A percentile compares a stretch with the other conserved stretches of the same genome.
phyloP scores from a whole-genome alignment of 2,888 invertebrate species.

The Belgica antarctica region DNA sequence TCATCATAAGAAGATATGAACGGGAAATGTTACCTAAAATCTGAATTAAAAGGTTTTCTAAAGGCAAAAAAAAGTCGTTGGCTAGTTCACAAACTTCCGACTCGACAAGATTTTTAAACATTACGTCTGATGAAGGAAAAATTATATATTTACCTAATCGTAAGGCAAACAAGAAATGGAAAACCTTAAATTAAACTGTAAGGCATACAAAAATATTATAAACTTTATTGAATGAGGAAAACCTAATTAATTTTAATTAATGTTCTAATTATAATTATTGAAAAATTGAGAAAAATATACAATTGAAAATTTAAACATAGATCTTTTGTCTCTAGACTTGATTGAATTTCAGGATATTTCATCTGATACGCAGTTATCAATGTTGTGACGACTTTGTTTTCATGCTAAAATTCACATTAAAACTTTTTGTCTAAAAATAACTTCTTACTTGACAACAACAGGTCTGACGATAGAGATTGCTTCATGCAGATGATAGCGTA shows the following conservation, averaged over 20 bases:
- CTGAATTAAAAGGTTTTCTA: background rate
- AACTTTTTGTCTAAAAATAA: no score
- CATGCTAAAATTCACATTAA: no score
- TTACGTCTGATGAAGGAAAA: constrained; percentile 18
- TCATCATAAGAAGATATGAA: constrained; percentile 13
- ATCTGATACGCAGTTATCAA: no score
- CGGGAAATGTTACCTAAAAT: constrained; percentile 30
- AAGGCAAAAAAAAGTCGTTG: background rate
- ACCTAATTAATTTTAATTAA: constrained; percentile 34
- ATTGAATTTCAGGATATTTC: no score
- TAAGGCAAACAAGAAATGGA: background rate
- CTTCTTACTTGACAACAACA: no score
- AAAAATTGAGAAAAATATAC: constrained; percentile 35
- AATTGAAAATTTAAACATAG: constrained; percentile 19
- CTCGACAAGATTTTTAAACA: background rate
- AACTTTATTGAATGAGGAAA: constrained; percentile 18
- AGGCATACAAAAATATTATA: constrained; percentile 13
- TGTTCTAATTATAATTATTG: constrained; percentile 23
- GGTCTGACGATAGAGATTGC: no score
- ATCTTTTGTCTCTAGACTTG: no score
- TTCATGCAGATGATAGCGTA: no score
- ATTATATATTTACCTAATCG: constrained; percentile 32
- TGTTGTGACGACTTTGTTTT: no score
- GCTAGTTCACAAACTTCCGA: background rate
- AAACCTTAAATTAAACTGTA: constrained; percentile 28